Evolutionary conservation across 92 coral and sea anemone species (phyloP), one percentile per base, ranked within the genome.

Genomic region (Parazoanthus darwini): DNA sequence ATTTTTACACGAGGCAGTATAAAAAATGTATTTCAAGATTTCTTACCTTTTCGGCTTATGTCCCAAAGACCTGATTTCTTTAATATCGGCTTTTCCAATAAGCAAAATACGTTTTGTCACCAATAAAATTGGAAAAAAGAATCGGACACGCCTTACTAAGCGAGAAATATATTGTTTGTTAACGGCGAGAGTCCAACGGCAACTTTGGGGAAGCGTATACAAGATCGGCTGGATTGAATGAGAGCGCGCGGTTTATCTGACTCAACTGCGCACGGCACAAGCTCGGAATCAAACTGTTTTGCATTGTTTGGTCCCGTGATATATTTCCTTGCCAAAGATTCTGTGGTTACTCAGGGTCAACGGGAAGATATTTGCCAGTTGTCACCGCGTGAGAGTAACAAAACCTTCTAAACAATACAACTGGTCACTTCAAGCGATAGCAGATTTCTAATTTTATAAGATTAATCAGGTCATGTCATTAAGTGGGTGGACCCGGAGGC

Each of bases 291-390:
- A 54, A 26, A 67, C 39, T 43, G 70, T 58, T 80, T 54, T 22
- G 39, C 26, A 58, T 56, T 80, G 85, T 56, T 80, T 58, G 44
- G 85, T 56, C 85, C 68, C 85, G 85, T 80, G 85, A 80, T 80
- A 37, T 8, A 67, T 80, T 56, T 58, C 71, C 85, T 56, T 80
- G 85, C 85, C 85, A 80, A 80, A 80, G 23, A 56, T 29, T 58
- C 22, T 80, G 72, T 20, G 85, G 85, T 58, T 58, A 36, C 85
- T 56, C 85, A 80, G 72, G 85, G 85, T 80, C 85, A 54, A 22
- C 46, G 58, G 36, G 33, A 56, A 35, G 82, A 48, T 18, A 78
- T 5, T 42, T 78, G 66, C 82, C 82, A 78, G 66, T 78, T 80
- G 46, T 80, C 85, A 38, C 85, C 72, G 65, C 58, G 6, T 66